phyloP scores from a whole-genome alignment of 2,113 vertebrate species.

The Agelaius tricolor region DNA sequence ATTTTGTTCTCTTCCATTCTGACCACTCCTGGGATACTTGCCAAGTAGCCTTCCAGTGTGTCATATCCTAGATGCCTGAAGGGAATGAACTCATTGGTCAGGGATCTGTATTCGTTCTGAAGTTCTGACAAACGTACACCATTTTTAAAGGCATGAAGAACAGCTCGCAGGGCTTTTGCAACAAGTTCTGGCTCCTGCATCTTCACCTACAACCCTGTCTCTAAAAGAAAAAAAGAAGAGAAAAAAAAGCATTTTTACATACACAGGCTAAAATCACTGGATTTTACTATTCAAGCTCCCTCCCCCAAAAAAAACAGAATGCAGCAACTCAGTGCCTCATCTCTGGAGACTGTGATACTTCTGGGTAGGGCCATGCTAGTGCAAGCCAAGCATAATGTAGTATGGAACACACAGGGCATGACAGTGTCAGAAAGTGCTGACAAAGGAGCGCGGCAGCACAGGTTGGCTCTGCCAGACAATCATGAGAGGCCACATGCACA shows the following conservation, averaged over 20 bases:
- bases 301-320: neutral
- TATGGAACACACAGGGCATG: rapidly evolving
- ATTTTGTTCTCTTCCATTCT: slow-evolving; percentile 76
- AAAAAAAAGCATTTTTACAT: neutral
- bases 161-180: slow-evolving; percentile 86
- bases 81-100: slow-evolving; percentile 89
- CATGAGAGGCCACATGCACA: rapidly evolving
- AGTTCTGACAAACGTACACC: slow-evolving; percentile 80
- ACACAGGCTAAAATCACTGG: neutral
- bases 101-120: slow-evolving; percentile 81
- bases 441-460: neutral
- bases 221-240: neutral
- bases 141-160: slow-evolving; percentile 86
- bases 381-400: neutral
- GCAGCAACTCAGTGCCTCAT: neutral
- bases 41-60: slow-evolving; percentile 82
- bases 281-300: neutral
- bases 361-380: neutral
- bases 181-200: slow-evolving; percentile 84
- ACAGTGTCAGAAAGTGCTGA: neutral
- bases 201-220: slow-evolving; percentile 49
- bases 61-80: slow-evolving; percentile 80
- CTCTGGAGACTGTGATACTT: neutral
- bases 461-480: neutral
- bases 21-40: slow-evolving; percentile 85